Percentiles rank a stretch among this genome's conserved stretches.
These are phyloP conservation scores for Psilanteris sp. DNA, from an alignment of 1,140 invertebrate species.

Conservation along the genomic window DNA sequence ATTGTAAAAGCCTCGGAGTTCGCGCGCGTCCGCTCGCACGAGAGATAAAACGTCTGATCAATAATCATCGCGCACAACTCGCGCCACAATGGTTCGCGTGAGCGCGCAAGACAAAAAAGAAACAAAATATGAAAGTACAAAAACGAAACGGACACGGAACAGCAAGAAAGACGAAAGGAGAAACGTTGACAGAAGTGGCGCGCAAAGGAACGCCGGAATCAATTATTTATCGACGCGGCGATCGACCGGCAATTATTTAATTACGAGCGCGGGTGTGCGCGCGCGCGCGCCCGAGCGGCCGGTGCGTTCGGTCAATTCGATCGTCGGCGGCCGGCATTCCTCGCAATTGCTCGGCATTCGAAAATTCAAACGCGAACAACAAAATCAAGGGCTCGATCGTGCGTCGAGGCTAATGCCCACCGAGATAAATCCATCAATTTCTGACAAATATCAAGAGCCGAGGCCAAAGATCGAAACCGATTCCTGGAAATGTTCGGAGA, in stretches of 20 bases:
- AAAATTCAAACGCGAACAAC: constrained; percentile 7
- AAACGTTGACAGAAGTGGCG: too few species aligned
- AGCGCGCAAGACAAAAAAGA: constrained; percentile 33
- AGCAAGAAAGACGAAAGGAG: too few species aligned
- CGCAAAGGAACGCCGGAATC: too few species aligned
- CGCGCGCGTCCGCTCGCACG: constrained; percentile 50
- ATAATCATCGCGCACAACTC: constrained; percentile 73
- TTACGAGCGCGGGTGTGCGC: too few species aligned
- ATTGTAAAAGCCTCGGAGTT: constrained; percentile 73
- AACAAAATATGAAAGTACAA: constrained; percentile 15
- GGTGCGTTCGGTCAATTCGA: too few species aligned
- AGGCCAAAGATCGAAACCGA: constrained; percentile 73
- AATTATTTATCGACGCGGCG: too few species aligned
- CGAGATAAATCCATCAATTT: constrained; percentile 68
- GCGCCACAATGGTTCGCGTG: constrained; percentile 46
- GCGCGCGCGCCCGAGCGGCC: too few species aligned
- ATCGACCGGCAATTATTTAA: too few species aligned
- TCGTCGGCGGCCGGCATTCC: too few species aligned
- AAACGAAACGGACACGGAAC: too few species aligned
- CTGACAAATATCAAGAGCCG: constrained; percentile 70
- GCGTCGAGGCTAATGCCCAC: constrained; percentile 59
- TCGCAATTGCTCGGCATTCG: neutral
- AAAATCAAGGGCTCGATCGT: constrained; percentile 34
- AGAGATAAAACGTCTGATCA: constrained; percentile 75
- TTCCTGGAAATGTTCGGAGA: constrained; percentile 73